A percentile compares a stretch with the other conserved stretches of the same genome.
Evolutionary conservation across 1,140 invertebrate genomes (phyloP).

Genomic region (Ectropis grisescens): DNA sequence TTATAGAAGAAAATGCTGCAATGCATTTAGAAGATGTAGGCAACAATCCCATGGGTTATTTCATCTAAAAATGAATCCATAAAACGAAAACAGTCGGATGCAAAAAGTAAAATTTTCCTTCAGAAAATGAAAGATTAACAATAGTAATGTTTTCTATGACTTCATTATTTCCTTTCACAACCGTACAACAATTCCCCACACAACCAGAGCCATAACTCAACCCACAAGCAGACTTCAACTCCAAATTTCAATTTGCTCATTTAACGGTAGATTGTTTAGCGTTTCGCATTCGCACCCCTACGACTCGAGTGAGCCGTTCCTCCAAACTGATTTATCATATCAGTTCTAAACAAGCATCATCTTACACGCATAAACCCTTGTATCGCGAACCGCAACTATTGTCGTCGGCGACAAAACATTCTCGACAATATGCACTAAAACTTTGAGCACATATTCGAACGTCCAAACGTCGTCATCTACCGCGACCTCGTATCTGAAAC

Average conservation of each 20-base stretch:
- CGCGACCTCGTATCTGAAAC: constrained; percentile 11
- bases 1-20: too few species aligned
- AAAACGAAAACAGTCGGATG: too few species aligned
- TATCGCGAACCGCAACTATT: constrained; percentile 36
- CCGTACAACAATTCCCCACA: too few species aligned
- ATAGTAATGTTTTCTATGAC: too few species aligned
- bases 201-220: too few species aligned
- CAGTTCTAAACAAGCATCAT: constrained; percentile 65
- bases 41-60: too few species aligned
- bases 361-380: constrained; percentile 63
- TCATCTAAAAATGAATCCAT: too few species aligned
- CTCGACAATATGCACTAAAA: constrained; percentile 39
- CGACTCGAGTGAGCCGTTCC: constrained; percentile 48
- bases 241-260: constrained; percentile 36
- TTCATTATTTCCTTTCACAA: too few species aligned
- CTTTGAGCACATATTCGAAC: constrained; percentile 41
- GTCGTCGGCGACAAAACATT: constrained; percentile 28
- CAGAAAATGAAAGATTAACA: too few species aligned
- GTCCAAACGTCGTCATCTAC: constrained; percentile 29
- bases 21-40: too few species aligned
- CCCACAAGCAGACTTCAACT: constrained; percentile 1
- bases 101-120: too few species aligned
- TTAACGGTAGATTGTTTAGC: constrained; percentile 44
- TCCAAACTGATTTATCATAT: constrained; percentile 68
- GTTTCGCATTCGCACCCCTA: constrained; percentile 35